These are phyloP conservation scores for Pangasius larnaudii DNA, from an alignment of 2,797 vertebrate genomes.

Conservation along the genomic window DNA sequence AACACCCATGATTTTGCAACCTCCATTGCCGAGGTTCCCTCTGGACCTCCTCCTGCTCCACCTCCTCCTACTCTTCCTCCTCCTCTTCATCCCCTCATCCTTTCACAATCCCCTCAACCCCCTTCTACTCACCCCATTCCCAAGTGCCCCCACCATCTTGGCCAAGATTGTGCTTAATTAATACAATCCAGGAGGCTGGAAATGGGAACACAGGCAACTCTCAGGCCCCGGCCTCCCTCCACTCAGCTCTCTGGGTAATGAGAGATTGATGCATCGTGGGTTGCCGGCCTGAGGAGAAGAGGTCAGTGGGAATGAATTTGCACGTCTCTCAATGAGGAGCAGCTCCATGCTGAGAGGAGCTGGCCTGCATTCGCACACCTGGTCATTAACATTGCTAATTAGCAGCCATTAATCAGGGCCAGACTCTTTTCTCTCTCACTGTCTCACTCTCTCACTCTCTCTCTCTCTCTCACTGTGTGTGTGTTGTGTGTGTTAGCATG, in stretches of 20 bases:
- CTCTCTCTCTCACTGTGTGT: slow-evolving; percentile 52
- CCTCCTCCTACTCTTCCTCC: slow-evolving; percentile 11
- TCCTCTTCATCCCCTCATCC: slow-evolving; percentile 41
- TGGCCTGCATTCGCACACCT: slow-evolving; percentile 98
- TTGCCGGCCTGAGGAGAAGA: slow-evolving; percentile 78
- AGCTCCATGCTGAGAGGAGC: slow-evolving; percentile 90
- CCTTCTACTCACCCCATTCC: slow-evolving; percentile 44
- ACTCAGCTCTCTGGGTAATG: slow-evolving; percentile 82
- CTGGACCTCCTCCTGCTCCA: background rate
- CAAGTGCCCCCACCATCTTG: slow-evolving; percentile 66
- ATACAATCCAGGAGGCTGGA: slow-evolving; percentile 83
- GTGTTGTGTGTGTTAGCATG: slow-evolving; percentile 45
- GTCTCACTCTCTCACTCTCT: slow-evolving; percentile 44
- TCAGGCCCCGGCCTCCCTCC: slow-evolving; percentile 78
- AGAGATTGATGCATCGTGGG: slow-evolving; percentile 81
- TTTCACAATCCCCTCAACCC: slow-evolving; percentile 12
- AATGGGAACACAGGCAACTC: slow-evolving; percentile 79
- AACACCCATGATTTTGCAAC: background rate
- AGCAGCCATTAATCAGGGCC: slow-evolving; percentile 98
- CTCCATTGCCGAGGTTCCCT: slow-evolving; percentile 12
- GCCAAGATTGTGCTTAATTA: slow-evolving; percentile 89
- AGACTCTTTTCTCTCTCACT: slow-evolving; percentile 66
- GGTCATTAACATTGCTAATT: slow-evolving; percentile 99
- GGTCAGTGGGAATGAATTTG: slow-evolving; percentile 92
- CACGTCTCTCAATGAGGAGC: slow-evolving; percentile 87